These are phyloP conservation scores for Ennomos quercinarius DNA, from an alignment of 2,888 invertebrate genomes.

Conservation along the genomic window DNA sequence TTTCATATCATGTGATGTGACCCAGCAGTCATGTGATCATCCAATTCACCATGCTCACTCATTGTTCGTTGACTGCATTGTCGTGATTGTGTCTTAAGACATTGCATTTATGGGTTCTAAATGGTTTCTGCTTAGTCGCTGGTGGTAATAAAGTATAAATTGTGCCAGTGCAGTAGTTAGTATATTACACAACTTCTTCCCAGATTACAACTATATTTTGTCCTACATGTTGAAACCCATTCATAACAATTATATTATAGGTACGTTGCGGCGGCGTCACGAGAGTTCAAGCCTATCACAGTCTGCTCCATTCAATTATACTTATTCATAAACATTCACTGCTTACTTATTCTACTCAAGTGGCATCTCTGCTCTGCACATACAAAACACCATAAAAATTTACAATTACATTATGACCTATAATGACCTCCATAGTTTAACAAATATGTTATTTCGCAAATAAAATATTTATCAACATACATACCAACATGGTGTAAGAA, in stretches of 20 bases:
- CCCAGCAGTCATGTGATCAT: constrained; percentile 67
- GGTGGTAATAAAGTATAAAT: constrained; percentile 1
- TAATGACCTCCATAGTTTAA: constrained; percentile 44
- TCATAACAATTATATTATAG: constrained; percentile 25
- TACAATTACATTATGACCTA: constrained; percentile 40
- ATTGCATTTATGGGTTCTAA: background rate
- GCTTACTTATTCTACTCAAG: background rate
- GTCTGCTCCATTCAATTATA: background rate
- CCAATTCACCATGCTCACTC: constrained; percentile 29
- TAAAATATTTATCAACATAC: background rate
- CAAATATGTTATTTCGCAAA: constrained; percentile 11
- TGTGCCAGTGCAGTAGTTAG: constrained; percentile 38
- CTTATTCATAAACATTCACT: background rate
- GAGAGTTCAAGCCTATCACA: constrained; percentile 24
- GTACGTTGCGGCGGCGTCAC: background rate
- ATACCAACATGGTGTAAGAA: too few relatives aligned
- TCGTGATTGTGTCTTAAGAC: too few relatives aligned
- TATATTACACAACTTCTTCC: constrained; percentile 64
- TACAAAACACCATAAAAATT: background rate
- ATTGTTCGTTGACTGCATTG: constrained; percentile 5
- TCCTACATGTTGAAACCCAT: too few relatives aligned
- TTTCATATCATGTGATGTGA: too few relatives aligned
- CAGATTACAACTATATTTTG: constrained; percentile 44
- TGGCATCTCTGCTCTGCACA: background rate
- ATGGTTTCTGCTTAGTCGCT: background rate